Evolutionary conservation across 2,888 invertebrate species (phyloP), one percentile per base, ranked within the genome.

Genomic region (Romanomermis culicivorax): DNA sequence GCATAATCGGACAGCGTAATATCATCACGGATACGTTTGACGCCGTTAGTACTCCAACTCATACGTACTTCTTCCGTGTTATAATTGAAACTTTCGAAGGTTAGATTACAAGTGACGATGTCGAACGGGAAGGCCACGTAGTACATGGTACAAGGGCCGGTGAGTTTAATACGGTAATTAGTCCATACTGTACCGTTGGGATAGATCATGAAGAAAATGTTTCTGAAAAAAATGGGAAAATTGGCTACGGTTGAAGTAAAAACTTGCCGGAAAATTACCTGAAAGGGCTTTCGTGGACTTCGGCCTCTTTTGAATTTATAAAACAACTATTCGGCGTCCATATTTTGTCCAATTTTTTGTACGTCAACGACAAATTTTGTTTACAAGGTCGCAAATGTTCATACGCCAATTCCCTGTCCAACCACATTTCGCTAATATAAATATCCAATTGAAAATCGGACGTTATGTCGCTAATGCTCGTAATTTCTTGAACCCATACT

Each of bases 1-100:
- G 63, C 64, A 53, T 68, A 68, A 54, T 68, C 68, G 23, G 68
- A 68, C 54, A 68, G 53, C 52, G 68, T 66, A 59, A 68, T 68
- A 51, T 68, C 64, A 30, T 66, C 66, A 25, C 64, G 53, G 64
- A 68, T 66, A 53, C 61, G 63, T 20, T 60, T 58, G 11, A 68
- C 67, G 2, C 65, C 65, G 7, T 36, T 4, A 2, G 42, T 2
- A 27, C 26, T 54, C 56, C 56, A 56, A 20, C 30, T 36, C 56
- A 56, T 56, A 4, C n/a, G 3, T 11, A 56, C 57, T 53, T 68
- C 68, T 52, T 68, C 67, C 2, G 67, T 67, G 58, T 68, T 68
- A 60, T 68, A 68, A n/a, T 65, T 68, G 61, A 68, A 68, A 30
- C 61, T 61, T 52, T 68, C 66, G 54, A 68, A 68, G 7, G 67